Evolutionary conservation across 2,113 vertebrate genomes (phyloP), one percentile per base, ranked within the genome.

Genomic region (Onychostruthus taczanowskii): DNA sequence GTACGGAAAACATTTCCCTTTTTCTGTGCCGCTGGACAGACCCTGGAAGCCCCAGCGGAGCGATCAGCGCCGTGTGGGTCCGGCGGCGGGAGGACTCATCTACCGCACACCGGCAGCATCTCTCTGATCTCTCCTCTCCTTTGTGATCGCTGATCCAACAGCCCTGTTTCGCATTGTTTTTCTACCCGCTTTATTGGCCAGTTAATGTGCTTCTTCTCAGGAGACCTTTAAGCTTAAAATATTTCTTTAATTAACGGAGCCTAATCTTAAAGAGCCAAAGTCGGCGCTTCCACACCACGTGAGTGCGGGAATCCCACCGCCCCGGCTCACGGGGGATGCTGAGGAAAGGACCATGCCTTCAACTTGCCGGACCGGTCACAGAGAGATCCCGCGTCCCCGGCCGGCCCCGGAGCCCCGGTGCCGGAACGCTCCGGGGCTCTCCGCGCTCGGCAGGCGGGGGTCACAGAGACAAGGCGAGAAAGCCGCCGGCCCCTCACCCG

Each of bases 191-290:
- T 84, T 79, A 85, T 9, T 67, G 74, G 44, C 43, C 39, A 84
- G 30, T 91, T 89, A 94, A 95, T 58, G 79, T 10, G 75, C 30
- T 89, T 73, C 74, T 89, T 96, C 91, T 97, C 87, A 66, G 69
- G 89, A 85, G 93, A 92, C 89, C 92, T 55, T 83, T 89, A 80
- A 94, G 84, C 90, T 95, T 93, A 79, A 96, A 93, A 93, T 73
- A 81, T 50, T 92, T 88, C 72, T 66, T 69, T 92, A 83, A 95
- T 92, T 87, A 90, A 89, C 87, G 35, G 39, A 88, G 86, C 41
- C 59, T 66, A 13, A 87, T 77, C 92, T 90, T 39, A 46, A 93
- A 84, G 61, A 78, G 58, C 30, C 56, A 39, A 84, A 58, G 70
- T 75, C 20, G 61, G 53, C 49, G 41, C 52, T 94, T 63, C 64